Base-by-base conservation (phyloP, 2,113 vertebrate genomes). In the Pseudopodoces humilis region DNA sequence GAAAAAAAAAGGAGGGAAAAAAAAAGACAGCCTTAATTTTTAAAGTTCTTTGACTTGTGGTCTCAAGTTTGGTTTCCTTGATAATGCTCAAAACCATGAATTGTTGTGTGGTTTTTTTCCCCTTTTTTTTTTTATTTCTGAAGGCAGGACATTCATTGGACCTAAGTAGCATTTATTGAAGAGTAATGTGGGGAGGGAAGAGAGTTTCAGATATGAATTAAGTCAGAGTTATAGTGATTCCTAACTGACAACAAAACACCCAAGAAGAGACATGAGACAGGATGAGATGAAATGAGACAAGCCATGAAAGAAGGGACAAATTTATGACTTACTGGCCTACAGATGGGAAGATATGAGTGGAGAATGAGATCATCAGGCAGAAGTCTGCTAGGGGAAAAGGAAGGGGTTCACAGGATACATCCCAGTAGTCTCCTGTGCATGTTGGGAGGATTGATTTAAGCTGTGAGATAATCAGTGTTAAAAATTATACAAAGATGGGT, bases 201-300 rank as follows among this genome's bases (percentile, higher is more conserved):
- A 65, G 59, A n/a, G 20, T 83, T 90, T 86, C 43, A 75, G 39
- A 44, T 83, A 21, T 68, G 68, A 90, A 75, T 94, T 86, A 86
- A 88, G 30, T 64, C 60, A 63, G 60, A 86, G 43, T 90, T 92
- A 37, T 6, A 53, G 41, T 90, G 93, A 92, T 72, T 96, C 95
- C 86, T 88, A 93, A 86, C 75, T 85, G 79, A 69, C 76, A 95
- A 70, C 92, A 88, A 80, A 88, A 90, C 85, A 88, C 88, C 75
- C 75, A 58, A 55, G 90, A 47, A 88, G 67, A 92, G 83, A 53
- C 7, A 2, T 80, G 92, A 90, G 88, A 65, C 63, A 74, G 83
- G 47, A 83, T 94, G 83, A 94, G 76, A 81, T 79, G 20, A 88
- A 94, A 67, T 81, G 68, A 94, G 86, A 95, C 63, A 90, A 85